Base-by-base conservation (phyloP, 1,140 invertebrate genomes). In the Aplysia californica region DNA sequence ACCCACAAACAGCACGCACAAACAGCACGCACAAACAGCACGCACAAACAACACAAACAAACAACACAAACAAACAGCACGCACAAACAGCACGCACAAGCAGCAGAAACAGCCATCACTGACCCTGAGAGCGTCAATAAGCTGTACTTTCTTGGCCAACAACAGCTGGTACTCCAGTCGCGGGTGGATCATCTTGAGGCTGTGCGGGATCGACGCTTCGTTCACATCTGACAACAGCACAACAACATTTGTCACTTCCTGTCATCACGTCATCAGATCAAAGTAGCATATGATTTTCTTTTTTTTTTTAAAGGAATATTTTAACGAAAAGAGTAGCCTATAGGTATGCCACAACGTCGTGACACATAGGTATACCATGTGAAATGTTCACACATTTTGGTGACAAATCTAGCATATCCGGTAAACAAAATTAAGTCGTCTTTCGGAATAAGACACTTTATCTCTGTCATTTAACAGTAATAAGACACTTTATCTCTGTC, bases 161-260 rank as follows among this genome's bases (percentile, higher is more conserved):
- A 90, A 72, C 23, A 91, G 81, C 50, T 91, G 89, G 70, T 88
- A 82, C 80, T 92, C 91, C 38, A 96, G 82, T 86, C 93, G 92
- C 1, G 94, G 94, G 85, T 94, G 91, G 65, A 95, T 91, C 31
- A 94, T 84, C 75, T 92, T 92, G 20, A 96, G 81, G 20, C 94
- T 93, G 81, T 93, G 92, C 33, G 91, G 88, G 66, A 95, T 91
- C 80, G 93, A 94, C 26, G 92, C 92, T 35, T 95, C 94, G 83
- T 92, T 93, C 4, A 92, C 87, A 77, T 92, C 91, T 91, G 80
- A 67, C 86, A 68, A 78, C 29, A 58, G 1, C 35, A 23, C 50
- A 3, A 70, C 20, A n/a, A 1, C 6, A 4, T 41, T 41, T 15
- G 15, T 35, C 29, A 31, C 3, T 15, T 18, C 10, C 15, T 18